phyloP scores from a whole-genome alignment of 2,113 vertebrate species.

The Rissa tridactyla region DNA sequence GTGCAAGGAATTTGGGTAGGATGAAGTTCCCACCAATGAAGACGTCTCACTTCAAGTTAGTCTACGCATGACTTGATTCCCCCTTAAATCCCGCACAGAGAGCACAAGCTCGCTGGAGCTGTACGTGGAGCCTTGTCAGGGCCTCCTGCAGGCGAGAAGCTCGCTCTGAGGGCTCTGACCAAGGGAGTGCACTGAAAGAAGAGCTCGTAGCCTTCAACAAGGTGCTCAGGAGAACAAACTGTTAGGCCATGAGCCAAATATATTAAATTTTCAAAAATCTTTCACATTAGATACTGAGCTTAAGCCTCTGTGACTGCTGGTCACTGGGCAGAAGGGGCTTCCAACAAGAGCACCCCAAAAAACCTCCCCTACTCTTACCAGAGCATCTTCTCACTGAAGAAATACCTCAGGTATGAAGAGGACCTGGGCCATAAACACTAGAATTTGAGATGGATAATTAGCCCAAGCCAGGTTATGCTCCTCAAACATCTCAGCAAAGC shows the following conservation, averaged over 20 bases:
- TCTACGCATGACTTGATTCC: not conserved
- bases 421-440: not conserved
- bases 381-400: not conserved
- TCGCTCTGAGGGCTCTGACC: not conserved
- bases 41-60: not conserved
- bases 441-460: not conserved
- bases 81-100: not conserved
- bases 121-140: not conserved
- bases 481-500: not conserved
- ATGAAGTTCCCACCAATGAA: not conserved
- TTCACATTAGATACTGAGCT: not conserved
- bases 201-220: not conserved
- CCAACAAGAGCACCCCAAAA: not conserved
- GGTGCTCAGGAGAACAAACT: not conserved
- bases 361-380: not conserved
- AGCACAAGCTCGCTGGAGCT: not conserved
- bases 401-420: not conserved
- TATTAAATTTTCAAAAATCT: not conserved
- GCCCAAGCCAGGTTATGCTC: not conserved
- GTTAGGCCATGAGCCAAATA: not conserved
- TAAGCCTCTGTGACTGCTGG: not conserved
- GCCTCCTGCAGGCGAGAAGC: not conserved
- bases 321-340: not conserved
- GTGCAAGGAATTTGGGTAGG: not conserved
- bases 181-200: not conserved